A percentile compares a stretch with the other conserved stretches of the same genome.
Evolutionary conservation across 2,113 vertebrate species (phyloP).

Genomic region (Poeciliopsis turrubarensis): DNA sequence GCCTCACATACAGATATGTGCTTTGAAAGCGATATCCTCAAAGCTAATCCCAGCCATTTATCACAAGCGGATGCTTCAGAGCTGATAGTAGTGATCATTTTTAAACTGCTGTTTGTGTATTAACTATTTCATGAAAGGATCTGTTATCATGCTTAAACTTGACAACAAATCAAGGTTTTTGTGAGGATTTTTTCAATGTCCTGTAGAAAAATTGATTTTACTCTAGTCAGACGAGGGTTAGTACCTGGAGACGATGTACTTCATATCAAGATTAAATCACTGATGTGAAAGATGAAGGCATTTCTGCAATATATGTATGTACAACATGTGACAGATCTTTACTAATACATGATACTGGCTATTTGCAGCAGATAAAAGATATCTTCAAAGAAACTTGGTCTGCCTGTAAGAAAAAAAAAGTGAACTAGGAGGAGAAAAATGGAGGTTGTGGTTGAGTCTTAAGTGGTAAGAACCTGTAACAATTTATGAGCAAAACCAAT

Average conservation of each 20-base stretch:
- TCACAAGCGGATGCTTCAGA: constrained; percentile 14
- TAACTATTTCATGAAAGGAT: background rate
- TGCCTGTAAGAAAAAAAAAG: background rate
- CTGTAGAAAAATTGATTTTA: background rate
- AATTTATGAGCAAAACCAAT: background rate
- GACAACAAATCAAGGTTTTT: background rate
- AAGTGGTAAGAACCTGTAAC: background rate
- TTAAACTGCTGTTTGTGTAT: background rate
- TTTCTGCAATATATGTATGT: background rate
- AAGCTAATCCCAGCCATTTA: background rate
- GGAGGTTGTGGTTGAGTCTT: background rate
- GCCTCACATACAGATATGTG: constrained; percentile 15
- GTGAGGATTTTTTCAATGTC: background rate
- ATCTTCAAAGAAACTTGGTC: background rate
- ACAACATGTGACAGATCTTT: background rate
- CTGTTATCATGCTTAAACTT: background rate
- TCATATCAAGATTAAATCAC: background rate
- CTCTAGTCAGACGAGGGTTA: background rate
- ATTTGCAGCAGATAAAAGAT: background rate
- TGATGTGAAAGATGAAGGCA: background rate
- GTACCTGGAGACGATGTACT: background rate
- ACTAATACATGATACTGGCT: background rate
- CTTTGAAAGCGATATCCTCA: constrained; percentile 8
- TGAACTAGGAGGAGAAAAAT: background rate
- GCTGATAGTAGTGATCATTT: background rate